A percentile compares a stretch with the other conserved stretches of the same genome.
phyloP scores from a whole-genome alignment of 1,140 invertebrate genomes.

The Tetramorium alpestre region DNA sequence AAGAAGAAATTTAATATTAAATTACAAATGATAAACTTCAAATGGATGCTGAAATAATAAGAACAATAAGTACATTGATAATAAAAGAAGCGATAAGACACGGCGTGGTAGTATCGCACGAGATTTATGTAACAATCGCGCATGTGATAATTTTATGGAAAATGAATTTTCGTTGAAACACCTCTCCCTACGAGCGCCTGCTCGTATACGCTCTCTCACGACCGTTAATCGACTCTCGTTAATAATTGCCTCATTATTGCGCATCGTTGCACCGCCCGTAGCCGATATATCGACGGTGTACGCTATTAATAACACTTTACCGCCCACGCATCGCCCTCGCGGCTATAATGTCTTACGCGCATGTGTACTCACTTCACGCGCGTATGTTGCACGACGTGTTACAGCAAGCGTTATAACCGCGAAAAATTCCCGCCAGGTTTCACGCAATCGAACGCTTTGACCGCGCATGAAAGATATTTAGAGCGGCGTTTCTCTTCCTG shows the following conservation, averaged over 20 bases:
- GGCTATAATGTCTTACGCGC: slow-evolving; percentile 57
- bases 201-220: slow-evolving; percentile 50
- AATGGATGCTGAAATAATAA: neutral
- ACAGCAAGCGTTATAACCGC: slow-evolving; percentile 61
- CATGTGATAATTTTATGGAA: slow-evolving; percentile 32
- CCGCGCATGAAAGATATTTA: slow-evolving; percentile 17
- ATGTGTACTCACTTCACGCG: slow-evolving; percentile 30
- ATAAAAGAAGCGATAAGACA: neutral
- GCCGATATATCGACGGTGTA: slow-evolving; percentile 68
- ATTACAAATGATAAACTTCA: neutral
- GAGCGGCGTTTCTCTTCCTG: neutral
- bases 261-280: slow-evolving; percentile 65
- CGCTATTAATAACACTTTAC: slow-evolving; percentile 74
- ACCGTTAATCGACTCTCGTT: slow-evolving; percentile 71
- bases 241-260: slow-evolving; percentile 73
- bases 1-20: slow-evolving; percentile 2
- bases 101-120: neutral
- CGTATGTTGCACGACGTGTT: neutral
- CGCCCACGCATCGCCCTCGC: slow-evolving; percentile 71
- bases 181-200: slow-evolving; percentile 18
- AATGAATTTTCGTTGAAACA: slow-evolving; percentile 34
- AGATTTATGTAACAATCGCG: slow-evolving; percentile 4
- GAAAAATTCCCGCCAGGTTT: slow-evolving; percentile 75
- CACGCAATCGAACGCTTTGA: slow-evolving; percentile 82
- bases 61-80: neutral